Conservation (phyloP, 2,797 vertebrate genomes). For the Danio jaintianensis region DNA sequence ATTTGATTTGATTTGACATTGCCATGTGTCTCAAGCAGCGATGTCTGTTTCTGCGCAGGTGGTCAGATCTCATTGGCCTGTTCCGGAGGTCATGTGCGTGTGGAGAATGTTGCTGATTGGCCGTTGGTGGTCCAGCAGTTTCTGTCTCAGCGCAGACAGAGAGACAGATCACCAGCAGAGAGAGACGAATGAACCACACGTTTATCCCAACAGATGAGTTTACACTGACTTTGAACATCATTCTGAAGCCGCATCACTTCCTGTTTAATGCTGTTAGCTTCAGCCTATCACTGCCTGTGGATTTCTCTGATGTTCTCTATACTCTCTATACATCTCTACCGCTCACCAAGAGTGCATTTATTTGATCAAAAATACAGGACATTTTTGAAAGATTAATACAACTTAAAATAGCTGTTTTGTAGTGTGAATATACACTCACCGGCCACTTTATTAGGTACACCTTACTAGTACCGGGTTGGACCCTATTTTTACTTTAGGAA, state of each 20-base stretch:
- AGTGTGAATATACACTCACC: no score
- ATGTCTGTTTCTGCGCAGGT: constrained; percentile 52
- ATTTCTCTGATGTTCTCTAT: background rate
- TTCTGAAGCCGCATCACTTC: constrained; percentile 1
- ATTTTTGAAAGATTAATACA: no score
- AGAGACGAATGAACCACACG: background rate
- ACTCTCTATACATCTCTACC: background rate
- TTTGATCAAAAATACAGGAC: background rate
- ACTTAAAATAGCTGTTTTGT: no score
- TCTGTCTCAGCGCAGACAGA: constrained; percentile 54
- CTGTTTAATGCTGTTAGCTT: constrained; percentile 3
- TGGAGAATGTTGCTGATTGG: constrained; percentile 61
- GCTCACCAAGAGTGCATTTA: background rate
- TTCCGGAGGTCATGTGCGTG: constrained; percentile 37
- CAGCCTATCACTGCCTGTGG: background rate
- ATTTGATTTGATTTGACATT: background rate
- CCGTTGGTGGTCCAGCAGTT: constrained; percentile 57
- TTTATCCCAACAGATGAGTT: background rate
- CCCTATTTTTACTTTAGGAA: no score
- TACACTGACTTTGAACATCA: background rate
- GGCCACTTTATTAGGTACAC: no score
- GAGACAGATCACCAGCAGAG: constrained; percentile 24
- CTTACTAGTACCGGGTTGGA: no score
- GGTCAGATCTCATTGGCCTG: constrained; percentile 17
- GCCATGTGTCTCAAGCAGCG: background rate